Evolutionary conservation across 2,888 invertebrate genomes (phyloP).

Genomic region (Adelognathus sp.): DNA sequence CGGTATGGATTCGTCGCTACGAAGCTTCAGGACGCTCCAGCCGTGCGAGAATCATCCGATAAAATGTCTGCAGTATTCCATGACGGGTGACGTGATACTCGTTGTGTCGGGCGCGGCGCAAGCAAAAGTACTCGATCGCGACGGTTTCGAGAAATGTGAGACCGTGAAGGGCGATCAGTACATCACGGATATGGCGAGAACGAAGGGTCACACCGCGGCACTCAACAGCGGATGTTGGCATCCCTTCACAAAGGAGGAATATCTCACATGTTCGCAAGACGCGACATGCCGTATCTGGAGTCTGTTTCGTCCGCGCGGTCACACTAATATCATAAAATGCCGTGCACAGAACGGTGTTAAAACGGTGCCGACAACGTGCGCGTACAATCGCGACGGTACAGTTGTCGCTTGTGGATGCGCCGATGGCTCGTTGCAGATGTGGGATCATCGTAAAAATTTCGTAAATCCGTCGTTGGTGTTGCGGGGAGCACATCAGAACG

Average conservation of each 20-base stretch:
- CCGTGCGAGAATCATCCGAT: constrained; percentile 98
- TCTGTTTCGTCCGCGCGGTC: constrained; percentile 89
- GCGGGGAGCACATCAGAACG: constrained; percentile 90
- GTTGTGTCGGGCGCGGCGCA: constrained; percentile 96
- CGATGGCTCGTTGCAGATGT: constrained; percentile 98
- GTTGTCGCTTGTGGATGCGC: constrained; percentile 95
- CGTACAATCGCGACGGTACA: constrained; percentile 92
- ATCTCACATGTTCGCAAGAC: constrained; percentile 96
- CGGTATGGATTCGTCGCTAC: constrained; percentile 96
- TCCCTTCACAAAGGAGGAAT: constrained; percentile 94
- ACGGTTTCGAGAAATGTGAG: constrained; percentile 96
- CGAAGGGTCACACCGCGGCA: constrained; percentile 97
- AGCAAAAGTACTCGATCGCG: constrained; percentile 96
- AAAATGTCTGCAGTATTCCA: constrained; percentile 93
- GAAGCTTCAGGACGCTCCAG: constrained; percentile 94
- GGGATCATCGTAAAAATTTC: constrained; percentile 96
- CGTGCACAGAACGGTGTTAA: constrained; percentile 92
- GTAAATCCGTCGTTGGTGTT: constrained; percentile 92
- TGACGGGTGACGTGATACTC: constrained; percentile 95
- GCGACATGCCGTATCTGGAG: constrained; percentile 97
- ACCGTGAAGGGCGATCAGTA: constrained; percentile 98
- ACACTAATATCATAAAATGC: constrained; percentile 93
- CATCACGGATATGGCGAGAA: constrained; percentile 95
- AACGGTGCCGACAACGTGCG: constrained; percentile 92
- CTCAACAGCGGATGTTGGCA: constrained; percentile 96